Percentiles rank a stretch among this genome's conserved stretches.
Evolutionary conservation across 2,888 invertebrate species (phyloP).

Genomic region (Ecdyonurus torrentis): DNA sequence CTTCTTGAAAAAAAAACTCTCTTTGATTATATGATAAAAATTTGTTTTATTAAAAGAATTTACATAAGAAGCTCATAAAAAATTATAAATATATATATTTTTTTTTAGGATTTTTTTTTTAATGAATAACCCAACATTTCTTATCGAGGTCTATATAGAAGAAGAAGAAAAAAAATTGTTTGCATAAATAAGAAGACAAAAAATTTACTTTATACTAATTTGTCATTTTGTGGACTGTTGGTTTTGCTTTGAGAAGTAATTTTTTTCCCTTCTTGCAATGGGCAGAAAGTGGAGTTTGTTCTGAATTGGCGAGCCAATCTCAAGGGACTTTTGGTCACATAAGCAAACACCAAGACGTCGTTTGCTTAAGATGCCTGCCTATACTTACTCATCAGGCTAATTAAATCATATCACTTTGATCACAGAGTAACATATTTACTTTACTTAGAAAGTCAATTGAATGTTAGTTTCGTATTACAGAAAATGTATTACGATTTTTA

Average conservation of each 20-base stretch:
- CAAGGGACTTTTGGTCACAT: too few relatives aligned
- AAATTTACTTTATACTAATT: neutral
- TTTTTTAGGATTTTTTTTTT: neutral
- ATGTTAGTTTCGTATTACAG: too few relatives aligned
- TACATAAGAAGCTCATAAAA: neutral
- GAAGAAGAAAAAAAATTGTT: neutral
- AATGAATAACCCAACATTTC: neutral
- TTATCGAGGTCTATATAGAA: neutral
- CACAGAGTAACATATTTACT: too few relatives aligned
- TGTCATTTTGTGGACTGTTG: neutral
- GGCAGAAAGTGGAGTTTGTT: too few relatives aligned
- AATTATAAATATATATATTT: neutral
- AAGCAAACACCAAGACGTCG: neutral
- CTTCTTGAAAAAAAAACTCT: too few relatives aligned
- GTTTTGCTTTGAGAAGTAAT: neutral
- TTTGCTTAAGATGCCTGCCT: neutral
- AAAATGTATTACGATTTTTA: too few relatives aligned
- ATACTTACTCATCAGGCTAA: neutral
- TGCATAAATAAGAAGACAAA: neutral
- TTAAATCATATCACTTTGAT: neutral
- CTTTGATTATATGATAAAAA: neutral
- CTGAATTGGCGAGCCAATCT: too few relatives aligned
- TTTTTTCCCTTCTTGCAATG: neutral
- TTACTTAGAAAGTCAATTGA: too few relatives aligned
- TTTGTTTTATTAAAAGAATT: neutral